These are phyloP conservation scores for Otolemur garnettii DNA, from an alignment of 2,113 vertebrate genomes.

Conservation along the genomic window DNA sequence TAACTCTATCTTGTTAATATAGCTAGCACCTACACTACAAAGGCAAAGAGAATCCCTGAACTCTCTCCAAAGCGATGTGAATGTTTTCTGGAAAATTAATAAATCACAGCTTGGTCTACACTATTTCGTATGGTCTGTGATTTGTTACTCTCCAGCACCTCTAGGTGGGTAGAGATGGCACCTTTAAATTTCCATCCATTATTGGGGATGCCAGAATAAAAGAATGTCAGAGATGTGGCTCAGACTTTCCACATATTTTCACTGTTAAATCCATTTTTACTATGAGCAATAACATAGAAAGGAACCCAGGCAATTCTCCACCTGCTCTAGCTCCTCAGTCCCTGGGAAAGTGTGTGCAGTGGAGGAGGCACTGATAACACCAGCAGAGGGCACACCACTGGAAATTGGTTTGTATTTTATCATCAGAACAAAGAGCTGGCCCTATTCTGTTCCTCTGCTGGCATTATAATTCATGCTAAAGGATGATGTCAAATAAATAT, in stretches of 20 bases:
- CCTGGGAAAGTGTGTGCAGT: not conserved
- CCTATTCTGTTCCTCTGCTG: not conserved
- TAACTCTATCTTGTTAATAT: not conserved
- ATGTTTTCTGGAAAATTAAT: not conserved
- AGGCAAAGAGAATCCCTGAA: not conserved
- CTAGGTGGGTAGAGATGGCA: not conserved
- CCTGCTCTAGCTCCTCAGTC: not conserved
- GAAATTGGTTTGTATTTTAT: not conserved
- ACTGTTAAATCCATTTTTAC: not conserved
- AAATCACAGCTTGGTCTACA: not conserved
- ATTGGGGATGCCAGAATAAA: not conserved
- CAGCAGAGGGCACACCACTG: not conserved
- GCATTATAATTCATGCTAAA: not conserved
- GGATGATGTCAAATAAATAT: not conserved
- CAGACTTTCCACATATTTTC: not conserved
- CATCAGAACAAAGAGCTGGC: not conserved
- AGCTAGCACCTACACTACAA: not conserved
- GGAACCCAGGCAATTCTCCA: not conserved
- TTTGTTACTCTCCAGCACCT: not conserved
- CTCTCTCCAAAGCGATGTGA: not conserved
- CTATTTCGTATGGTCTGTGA: not conserved
- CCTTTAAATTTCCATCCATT: not conserved
- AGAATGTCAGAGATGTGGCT: not conserved
- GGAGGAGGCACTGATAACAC: not conserved
- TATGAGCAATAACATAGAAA: not conserved